Percentiles rank a stretch among this genome's conserved stretches.
Evolutionary conservation across 2,113 vertebrate genomes (phyloP).

Genomic region (Siniperca chuatsi): DNA sequence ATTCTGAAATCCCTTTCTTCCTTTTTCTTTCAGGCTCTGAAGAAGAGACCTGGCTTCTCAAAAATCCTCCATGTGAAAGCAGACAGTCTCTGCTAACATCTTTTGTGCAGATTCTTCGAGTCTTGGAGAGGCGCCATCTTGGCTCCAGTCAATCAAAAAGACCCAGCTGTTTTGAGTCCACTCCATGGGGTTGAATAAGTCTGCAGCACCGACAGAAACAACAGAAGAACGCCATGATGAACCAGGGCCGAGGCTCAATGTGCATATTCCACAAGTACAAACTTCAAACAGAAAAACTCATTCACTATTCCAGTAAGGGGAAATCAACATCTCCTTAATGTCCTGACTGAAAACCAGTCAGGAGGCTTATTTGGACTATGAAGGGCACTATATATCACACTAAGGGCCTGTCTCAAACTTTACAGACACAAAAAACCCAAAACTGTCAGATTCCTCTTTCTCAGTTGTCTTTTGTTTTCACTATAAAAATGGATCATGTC

Average conservation of each 20-base stretch:
- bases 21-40: conserved; percentile 88
- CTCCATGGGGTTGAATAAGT: conserved; percentile 24
- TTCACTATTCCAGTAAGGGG: background rate
- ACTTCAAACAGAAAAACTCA: conserved; percentile 41
- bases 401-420: conserved; percentile 38
- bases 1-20: background rate
- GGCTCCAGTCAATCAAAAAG: conserved; percentile 54
- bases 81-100: conserved; percentile 93
- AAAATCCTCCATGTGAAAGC: conserved; percentile 99
- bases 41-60: conserved; percentile 97
- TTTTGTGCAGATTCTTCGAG: conserved; percentile 35
- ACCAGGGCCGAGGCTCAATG: conserved; percentile 40
- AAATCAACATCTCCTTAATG: conserved; percentile 13
- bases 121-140: conserved; percentile 43
- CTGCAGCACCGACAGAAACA: conserved; percentile 47
- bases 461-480: conserved; percentile 52
- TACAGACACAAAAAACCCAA: conserved; percentile 37
- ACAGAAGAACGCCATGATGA: conserved; percentile 40
- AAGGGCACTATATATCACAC: conserved; percentile 10
- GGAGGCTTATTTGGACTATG: conserved; percentile 21
- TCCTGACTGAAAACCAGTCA: conserved; percentile 8
- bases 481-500: conserved; percentile 27
- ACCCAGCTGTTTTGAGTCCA: conserved; percentile 59
- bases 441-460: conserved; percentile 30
- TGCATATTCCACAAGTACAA: conserved; percentile 47